phyloP scores from a whole-genome alignment of 2,113 vertebrate genomes.

The Chamaetylas fuelleborni region DNA sequence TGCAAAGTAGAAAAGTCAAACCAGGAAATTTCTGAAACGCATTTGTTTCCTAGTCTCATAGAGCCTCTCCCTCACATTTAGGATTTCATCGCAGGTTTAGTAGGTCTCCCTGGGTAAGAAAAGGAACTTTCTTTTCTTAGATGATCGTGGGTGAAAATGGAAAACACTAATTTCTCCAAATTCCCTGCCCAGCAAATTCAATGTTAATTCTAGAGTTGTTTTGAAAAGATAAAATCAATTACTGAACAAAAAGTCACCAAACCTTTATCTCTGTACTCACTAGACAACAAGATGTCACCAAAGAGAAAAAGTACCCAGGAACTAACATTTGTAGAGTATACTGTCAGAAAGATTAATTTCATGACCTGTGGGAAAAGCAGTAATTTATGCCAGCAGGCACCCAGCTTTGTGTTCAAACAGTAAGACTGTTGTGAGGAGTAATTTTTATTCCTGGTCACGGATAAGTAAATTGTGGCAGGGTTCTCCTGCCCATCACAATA shows the following conservation, averaged over 20 bases:
- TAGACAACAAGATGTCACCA: neutral
- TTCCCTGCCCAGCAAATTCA: neutral
- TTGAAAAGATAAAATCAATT: neutral
- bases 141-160: neutral
- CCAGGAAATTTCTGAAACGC: neutral
- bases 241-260: neutral
- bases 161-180: neutral
- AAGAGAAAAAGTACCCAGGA: neutral
- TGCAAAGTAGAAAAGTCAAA: neutral
- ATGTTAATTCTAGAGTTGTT: neutral
- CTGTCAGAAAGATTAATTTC: neutral
- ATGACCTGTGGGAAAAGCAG: neutral
- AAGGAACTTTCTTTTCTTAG: neutral
- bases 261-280: neutral
- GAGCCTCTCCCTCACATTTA: neutral
- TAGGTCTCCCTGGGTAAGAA: neutral
- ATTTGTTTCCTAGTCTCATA: neutral
- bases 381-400: neutral
- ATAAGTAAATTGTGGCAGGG: neutral
- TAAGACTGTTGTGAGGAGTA: neutral
- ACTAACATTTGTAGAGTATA: neutral
- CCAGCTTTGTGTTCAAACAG: neutral
- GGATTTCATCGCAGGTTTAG: neutral
- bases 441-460: neutral
- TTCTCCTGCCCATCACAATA: neutral